These are phyloP conservation scores for Hyposmocoma kahamanoa DNA, from an alignment of 1,140 invertebrate species.

Conservation along the genomic window DNA sequence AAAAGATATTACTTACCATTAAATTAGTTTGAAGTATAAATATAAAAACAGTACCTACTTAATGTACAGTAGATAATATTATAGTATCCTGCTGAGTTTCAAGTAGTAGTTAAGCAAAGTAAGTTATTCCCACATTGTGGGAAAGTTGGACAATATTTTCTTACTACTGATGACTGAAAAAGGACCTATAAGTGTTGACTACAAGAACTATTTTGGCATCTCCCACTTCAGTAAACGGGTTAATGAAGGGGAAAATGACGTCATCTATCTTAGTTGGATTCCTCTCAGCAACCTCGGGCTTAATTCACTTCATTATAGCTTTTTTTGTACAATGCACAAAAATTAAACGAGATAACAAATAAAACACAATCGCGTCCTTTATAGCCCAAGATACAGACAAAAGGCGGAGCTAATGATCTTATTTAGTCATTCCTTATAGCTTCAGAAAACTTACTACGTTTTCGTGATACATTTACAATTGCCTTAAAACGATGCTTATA, in stretches of 20 bases:
- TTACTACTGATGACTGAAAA: conserved; percentile 9
- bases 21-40: too few relatives aligned
- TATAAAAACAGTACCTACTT: too few relatives aligned
- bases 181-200: conserved; percentile 15
- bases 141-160: too few relatives aligned
- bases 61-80: too few relatives aligned
- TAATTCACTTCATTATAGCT: conserved; percentile 57
- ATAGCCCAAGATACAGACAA: conserved; percentile 2
- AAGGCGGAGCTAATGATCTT: conserved; percentile 1
- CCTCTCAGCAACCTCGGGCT: conserved; percentile 44
- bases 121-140: too few relatives aligned
- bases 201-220: conserved; percentile 38
- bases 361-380: conserved; percentile 1
- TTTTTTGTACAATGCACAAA: conserved; percentile 18
- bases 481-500: too few relatives aligned
- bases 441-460: too few relatives aligned
- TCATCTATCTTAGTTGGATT: conserved; percentile 66
- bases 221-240: conserved; percentile 52
- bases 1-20: too few relatives aligned
- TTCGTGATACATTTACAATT: too few relatives aligned
- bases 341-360: conserved; percentile 5
- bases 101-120: too few relatives aligned
- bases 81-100: too few relatives aligned
- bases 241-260: conserved; percentile 67
- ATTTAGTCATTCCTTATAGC: conserved; percentile 1